Evolutionary conservation across 2,113 vertebrate genomes (phyloP), one percentile per base, ranked within the genome.

Genomic region (Triplophysa rosa): DNA sequence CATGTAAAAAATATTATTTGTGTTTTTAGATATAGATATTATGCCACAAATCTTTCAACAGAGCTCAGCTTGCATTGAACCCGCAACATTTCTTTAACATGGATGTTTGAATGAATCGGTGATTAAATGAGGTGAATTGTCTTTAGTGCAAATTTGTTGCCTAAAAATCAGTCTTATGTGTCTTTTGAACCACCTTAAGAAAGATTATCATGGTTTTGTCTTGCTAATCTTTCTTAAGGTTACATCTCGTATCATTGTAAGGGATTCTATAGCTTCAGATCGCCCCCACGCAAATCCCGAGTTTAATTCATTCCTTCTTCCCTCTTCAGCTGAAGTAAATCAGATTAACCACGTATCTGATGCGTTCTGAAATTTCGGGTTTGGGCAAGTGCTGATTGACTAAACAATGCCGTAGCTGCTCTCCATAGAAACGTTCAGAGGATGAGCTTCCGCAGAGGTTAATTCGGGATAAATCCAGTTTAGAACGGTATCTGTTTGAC

Each of bases 301-400:
- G 70, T 11, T 73, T n/a, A 16, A 42, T 73, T 73, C 37, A 61
- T 21, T 73, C 21, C 14, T 73, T 33, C 17, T 62, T 61, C 33
- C 37, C 9, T 4, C 24, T 5, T 74, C 42, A 29, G 26, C 21
- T 42, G 58, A 40, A 74, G 62, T 74, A 63, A 62, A 63, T 45
- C 71, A 62, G 71, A 61, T 62, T 74, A 74, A 62, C 58, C 11
- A 17, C 21, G 5, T 62, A 62, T 47, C 71, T 63, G 56, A 74
- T 62, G 40, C 16, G 0, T 47, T 74, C 9, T 0, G 16, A 74
- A 74, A 74, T 61, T 62, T 21, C 12, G 4, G 16, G 9, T 63
- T 74, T 47, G 26, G 71, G 58, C 56, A 74, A 19, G 58, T 19
- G 23, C 9, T 74, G 58, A 23, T 74, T 74, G 45, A 45, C 58